phyloP scores from a whole-genome alignment of 2,113 vertebrate species.

The Quiscalus mexicanus region DNA sequence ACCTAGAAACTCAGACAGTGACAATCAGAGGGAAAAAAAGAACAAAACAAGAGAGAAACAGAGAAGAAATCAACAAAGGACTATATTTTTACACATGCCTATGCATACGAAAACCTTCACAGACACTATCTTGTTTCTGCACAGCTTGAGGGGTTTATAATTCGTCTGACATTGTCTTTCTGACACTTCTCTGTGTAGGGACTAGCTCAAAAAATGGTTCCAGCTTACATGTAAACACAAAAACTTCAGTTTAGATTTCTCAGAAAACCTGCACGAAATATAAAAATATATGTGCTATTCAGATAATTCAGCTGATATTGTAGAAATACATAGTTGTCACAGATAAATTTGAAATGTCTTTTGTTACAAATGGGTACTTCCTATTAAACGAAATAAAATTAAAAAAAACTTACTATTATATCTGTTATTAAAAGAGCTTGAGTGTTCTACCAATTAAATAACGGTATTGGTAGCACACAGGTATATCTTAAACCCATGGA shows the following conservation, averaged over 20 bases:
- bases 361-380: background rate
- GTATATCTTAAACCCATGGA: background rate
- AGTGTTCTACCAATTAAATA: background rate
- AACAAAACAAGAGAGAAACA: constrained; percentile 7
- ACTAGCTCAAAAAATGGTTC: constrained; percentile 12
- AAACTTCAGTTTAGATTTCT: background rate
- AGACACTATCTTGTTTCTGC: background rate
- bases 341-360: background rate
- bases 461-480: background rate
- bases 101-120: background rate
- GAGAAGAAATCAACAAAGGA: constrained; percentile 31
- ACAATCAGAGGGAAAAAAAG: constrained; percentile 43
- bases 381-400: background rate
- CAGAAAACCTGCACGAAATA: constrained; percentile 10
- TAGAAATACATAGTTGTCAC: background rate
- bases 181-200: constrained; percentile 1
- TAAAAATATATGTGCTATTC: background rate
- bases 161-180: constrained; percentile 31
- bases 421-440: background rate
- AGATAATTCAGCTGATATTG: background rate
- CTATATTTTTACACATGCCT: constrained; percentile 19
- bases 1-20: constrained; percentile 69
- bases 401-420: background rate
- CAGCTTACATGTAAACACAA: constrained; percentile 5
- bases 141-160: constrained; percentile 36